Evolutionary conservation across 2,888 invertebrate genomes (phyloP), one percentile per base, ranked within the genome.

Genomic region (Drosophila pseudotalamancana): DNA sequence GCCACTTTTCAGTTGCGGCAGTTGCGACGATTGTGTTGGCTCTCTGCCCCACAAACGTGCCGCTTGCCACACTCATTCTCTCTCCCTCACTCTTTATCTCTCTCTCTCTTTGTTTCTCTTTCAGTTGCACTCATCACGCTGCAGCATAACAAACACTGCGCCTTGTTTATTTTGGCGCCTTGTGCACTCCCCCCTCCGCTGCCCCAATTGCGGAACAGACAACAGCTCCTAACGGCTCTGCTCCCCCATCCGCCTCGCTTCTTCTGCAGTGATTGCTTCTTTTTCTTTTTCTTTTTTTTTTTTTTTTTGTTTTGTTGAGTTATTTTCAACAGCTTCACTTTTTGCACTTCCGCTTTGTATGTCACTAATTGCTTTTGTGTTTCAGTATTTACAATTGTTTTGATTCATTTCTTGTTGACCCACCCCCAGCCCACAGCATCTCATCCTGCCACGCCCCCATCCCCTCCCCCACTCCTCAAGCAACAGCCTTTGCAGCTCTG

Each of bases 331-430:
- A 81, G 81, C 81, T 87, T 81, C 81, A 85, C 78, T 87, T 81
- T 81, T 81, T 81, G 80, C 83, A 86, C 84, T 84, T 84, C 87
- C 84, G 87, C 87, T 88, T 88, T 83, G 88, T 88, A 84, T 84
- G 84, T 80, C 84, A 88, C 84, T 84, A 84, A 84, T 84, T 84
- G 84, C 84, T 88, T 88, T 84, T 84, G 84, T 88, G 84, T 86
- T 88, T 83, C 80, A 83, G 68, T 88, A 88, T 84, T 88, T 88
- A 88, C 84, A 84, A 86, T 84, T 86, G 88, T 84, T 88, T 84
- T 84, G 88, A 88, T 88, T 86, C 80, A 86, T 84, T 86, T 88
- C 80, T 83, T 72, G 67, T 67, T 79, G 49, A 53, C 25, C 16
- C 48, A 25, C 40, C 14, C 6, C 9, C 9, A 3, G 1, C 31